Evolutionary conservation across 1,140 invertebrate genomes (phyloP), one percentile per base, ranked within the genome.

Genomic region (Lamellibrachia luymesi): DNA sequence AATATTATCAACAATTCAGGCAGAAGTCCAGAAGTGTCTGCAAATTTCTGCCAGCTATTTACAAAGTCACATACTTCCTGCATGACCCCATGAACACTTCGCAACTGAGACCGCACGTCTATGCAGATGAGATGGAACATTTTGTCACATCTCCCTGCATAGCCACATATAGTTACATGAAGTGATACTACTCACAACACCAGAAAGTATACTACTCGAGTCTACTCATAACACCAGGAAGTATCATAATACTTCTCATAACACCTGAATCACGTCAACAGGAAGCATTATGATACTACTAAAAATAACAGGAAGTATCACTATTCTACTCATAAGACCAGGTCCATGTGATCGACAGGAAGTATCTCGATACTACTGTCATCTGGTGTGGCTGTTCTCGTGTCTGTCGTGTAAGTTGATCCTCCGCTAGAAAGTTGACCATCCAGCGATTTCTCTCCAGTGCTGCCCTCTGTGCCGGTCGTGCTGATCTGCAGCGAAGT

Each of bases 301-400:
- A 80, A 80, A 22, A 80, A 22, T 6, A 8, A 6, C 64, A 6
- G 64, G 13, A 8, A 80, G 64, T 80, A 80, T 80, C 64, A 22
- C 64, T 4, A 80, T 80, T 22, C 17, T 80, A 80, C 64, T 2
- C 13, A 17, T 6, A 80, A 80, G 13, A 80, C 2, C 64, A 80
- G 7, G 25, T 80, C 27, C 5, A 51, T 90, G 50, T 93, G n/a
- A 50, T 64, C 50, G 50, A 95, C 95, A 50, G 95, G 92, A 90
- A 95, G 93, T 90, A 95, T 95, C 94, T 95, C 95, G 91, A 95
- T 95, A 94, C 95, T 95, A 90, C 95, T 95, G 93, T 95, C 95
- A 93, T 95, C 95, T 27, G 95, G 95, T n/a, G 94, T 95, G 6
- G 93, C 94, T 7, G 93, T 93, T 13, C 93, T 93, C 52, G 94